Conservation (phyloP, 2,113 vertebrate genomes). For the Ploceus nigricollis region DNA sequence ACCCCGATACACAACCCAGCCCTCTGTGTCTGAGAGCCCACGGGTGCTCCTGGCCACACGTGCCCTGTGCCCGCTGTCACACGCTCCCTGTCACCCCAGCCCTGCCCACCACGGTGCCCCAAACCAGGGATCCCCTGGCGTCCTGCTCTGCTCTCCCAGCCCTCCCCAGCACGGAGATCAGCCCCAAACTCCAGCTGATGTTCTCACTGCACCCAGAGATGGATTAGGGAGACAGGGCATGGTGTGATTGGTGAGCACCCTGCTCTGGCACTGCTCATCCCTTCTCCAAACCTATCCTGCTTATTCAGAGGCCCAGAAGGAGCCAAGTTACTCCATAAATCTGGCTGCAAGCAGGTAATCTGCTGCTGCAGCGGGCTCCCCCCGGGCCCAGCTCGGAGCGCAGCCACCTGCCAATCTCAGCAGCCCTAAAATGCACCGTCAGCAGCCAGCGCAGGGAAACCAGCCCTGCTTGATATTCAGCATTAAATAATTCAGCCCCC, state of each 20-base stretch:
- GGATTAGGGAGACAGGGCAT: neutral
- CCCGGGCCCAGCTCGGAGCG: neutral
- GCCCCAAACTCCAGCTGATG: neutral
- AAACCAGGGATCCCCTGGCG: rapidly evolving
- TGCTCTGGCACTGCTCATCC: neutral
- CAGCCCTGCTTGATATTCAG: neutral
- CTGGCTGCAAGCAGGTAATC: neutral
- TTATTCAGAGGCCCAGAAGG: neutral
- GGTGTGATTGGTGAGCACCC: neutral
- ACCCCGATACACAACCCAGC: conserved; percentile 39
- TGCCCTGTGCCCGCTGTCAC: neutral
- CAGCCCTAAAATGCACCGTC: neutral
- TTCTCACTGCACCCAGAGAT: rapidly evolving
- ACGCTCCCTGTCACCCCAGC: rapidly evolving
- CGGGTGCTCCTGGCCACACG: rapidly evolving
- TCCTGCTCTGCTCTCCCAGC: neutral
- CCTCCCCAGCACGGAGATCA: neutral
- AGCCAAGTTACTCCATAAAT: rapidly evolving
- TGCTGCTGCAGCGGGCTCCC: neutral
- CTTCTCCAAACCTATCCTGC: neutral
- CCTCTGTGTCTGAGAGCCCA: neutral
- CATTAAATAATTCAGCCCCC: conserved; percentile 31
- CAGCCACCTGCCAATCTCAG: neutral
- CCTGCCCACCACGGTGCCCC: neutral
- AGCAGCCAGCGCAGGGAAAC: neutral